Conservation (phyloP, 1,140 invertebrate genomes). For the Microvelia longipes region DNA sequence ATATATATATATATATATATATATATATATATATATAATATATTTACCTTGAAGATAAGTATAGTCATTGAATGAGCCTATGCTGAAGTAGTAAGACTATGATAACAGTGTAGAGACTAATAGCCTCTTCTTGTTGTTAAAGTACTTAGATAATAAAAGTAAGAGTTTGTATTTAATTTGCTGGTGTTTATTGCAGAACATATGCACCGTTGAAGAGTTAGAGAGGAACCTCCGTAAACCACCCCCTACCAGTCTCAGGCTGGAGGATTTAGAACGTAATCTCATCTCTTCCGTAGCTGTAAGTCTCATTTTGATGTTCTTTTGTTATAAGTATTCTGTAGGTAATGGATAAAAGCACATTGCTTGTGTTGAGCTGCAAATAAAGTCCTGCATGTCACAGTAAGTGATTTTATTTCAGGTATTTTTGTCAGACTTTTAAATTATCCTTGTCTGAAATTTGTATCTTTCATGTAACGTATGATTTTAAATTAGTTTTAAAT, state of each 20-base stretch:
- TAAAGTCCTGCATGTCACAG: too few species aligned
- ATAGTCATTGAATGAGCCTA: too few species aligned
- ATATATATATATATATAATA: too few species aligned
- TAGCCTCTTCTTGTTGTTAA: too few species aligned
- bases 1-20: too few species aligned
- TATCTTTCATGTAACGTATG: not conserved
- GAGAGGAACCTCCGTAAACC: constrained; percentile 27
- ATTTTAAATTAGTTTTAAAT: too few species aligned
- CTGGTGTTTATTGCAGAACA: constrained; percentile 28
- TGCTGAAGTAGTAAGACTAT: too few species aligned
- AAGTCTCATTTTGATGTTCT: not conserved
- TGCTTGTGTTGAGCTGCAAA: not conserved
- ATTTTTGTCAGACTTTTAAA: not conserved
- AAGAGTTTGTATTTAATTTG: too few species aligned
- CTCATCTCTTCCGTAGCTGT: constrained; percentile 10
- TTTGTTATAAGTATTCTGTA: not conserved
- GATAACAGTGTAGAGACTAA: too few species aligned
- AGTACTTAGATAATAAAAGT: too few species aligned
- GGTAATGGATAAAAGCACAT: not conserved
- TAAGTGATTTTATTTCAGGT: not conserved
- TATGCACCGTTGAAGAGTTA: constrained; percentile 39
- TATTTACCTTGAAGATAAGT: too few species aligned
- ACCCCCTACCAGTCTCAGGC: constrained; percentile 2
- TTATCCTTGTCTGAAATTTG: not conserved
- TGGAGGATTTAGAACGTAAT: constrained; percentile 16